These are phyloP conservation scores for Sericinus montela DNA, from an alignment of 2,888 invertebrate genomes.

Conservation along the genomic window DNA sequence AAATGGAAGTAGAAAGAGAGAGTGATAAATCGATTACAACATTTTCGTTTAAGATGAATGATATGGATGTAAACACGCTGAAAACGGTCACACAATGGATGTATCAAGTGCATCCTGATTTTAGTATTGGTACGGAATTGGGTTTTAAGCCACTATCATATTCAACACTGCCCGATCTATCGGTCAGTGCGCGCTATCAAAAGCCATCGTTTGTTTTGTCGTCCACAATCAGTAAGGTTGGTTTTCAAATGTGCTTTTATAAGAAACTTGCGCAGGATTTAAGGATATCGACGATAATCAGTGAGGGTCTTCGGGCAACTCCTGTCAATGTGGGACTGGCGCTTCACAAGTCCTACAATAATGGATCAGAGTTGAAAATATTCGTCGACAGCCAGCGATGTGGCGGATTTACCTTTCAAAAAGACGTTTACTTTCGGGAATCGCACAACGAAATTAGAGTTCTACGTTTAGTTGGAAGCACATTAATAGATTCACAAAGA, in stretches of 20 bases:
- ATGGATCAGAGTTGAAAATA: constrained; percentile 58
- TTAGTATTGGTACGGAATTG: constrained; percentile 57
- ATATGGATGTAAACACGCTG: constrained; percentile 59
- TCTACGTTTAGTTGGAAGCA: constrained; percentile 54
- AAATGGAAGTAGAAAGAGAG: constrained; percentile 55
- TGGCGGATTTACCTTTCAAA: constrained; percentile 65
- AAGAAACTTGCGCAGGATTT: constrained; percentile 58
- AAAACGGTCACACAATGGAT: constrained; percentile 61
- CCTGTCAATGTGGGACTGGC: constrained; percentile 54
- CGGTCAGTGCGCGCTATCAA: constrained; percentile 58
- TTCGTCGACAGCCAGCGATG: constrained; percentile 67
- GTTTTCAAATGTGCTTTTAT: constrained; percentile 59
- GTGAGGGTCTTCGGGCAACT: constrained; percentile 41
- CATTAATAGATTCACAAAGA: constrained; percentile 59
- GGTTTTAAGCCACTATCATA: constrained; percentile 48
- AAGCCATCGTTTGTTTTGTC: constrained; percentile 47
- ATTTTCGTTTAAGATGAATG: constrained; percentile 49
- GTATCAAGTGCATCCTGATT: constrained; percentile 51
- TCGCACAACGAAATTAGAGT: constrained; percentile 52
- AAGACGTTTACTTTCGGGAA: constrained; percentile 58
- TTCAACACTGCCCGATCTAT: constrained; percentile 47
- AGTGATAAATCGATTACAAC: constrained; percentile 48
- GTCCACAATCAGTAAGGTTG: constrained; percentile 53
- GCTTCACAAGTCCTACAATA: constrained; percentile 50
- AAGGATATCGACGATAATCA: constrained; percentile 56